These are phyloP conservation scores for Gila orcuttii DNA, from an alignment of 2,113 vertebrate species.

Conservation along the genomic window DNA sequence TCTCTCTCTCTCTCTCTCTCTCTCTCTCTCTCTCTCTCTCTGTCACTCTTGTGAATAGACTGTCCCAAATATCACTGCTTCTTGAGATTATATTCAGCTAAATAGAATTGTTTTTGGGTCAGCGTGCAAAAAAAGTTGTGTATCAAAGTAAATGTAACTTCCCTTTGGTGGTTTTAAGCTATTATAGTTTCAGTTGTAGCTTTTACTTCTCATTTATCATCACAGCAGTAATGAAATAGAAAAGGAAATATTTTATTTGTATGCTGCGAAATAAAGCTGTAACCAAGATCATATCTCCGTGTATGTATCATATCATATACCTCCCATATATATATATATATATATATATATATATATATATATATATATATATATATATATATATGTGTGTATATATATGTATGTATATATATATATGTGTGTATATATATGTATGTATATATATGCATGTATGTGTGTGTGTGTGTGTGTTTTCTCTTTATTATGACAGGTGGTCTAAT, in stretches of 20 bases:
- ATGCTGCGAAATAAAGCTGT: not conserved
- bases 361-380: too few species aligned
- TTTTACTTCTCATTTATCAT: not conserved
- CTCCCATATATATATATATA: too few species aligned
- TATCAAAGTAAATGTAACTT: constrained; percentile 16
- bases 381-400: too few species aligned
- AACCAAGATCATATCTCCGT: not conserved
- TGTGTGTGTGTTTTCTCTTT: too few species aligned
- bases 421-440: too few species aligned
- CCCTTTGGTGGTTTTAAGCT: not conserved
- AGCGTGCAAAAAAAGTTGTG: not conserved
- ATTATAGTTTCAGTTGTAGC: not conserved
- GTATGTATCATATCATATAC: too few species aligned
- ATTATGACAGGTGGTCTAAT: too few species aligned
- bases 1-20: not conserved
- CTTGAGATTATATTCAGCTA: constrained; percentile 33
- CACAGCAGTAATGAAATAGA: not conserved
- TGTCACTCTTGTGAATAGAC: constrained; percentile 14
- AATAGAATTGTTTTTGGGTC: constrained; percentile 42
- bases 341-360: too few species aligned
- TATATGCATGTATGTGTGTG: too few species aligned
- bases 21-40: constrained; percentile 33
- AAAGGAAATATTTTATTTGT: not conserved
- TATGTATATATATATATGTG: too few species aligned
- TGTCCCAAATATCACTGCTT: constrained; percentile 44